Conservation (phyloP, 2,113 vertebrate genomes). For the Entelurus aequoreus region DNA sequence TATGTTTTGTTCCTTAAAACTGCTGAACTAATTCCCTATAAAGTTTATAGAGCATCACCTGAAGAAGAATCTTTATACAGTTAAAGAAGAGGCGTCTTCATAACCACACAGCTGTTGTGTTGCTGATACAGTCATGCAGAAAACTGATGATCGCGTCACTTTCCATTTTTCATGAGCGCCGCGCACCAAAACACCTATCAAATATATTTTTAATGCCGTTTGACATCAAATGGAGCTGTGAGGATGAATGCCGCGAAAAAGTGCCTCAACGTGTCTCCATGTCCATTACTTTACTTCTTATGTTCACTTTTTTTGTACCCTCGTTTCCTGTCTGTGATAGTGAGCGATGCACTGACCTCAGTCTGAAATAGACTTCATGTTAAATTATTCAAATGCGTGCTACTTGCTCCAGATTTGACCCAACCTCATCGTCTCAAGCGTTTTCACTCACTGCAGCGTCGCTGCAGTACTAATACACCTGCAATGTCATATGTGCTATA, state of each 20-base stretch:
- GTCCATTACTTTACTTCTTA: not conserved
- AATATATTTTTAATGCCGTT: conserved; percentile 45
- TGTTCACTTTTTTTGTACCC: not conserved
- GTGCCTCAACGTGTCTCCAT: not conserved
- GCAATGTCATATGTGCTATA: not conserved
- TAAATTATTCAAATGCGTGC: conserved; percentile 64
- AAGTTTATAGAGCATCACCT: too few species aligned
- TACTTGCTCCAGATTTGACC: conserved; percentile 34
- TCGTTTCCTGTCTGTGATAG: conserved; percentile 29
- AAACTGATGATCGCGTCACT: conserved; percentile 21
- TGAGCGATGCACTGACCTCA: conserved; percentile 20
- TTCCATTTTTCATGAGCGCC: conserved; percentile 33
- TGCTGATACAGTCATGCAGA: not conserved
- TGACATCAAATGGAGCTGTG: conserved; percentile 24
- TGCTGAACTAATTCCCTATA: too few species aligned
- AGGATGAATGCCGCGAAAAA: conserved; percentile 4
- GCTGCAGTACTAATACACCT: not conserved
- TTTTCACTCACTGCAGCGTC: conserved; percentile 26
- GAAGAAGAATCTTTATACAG: not conserved
- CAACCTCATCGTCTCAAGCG: conserved; percentile 23
- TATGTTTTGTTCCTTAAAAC: too few species aligned
- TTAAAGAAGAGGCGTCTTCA: not conserved
- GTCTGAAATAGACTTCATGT: conserved; percentile 58
- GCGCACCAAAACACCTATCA: conserved; percentile 25
- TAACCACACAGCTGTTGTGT: conserved; percentile 1